Evolutionary conservation across 1,140 invertebrate species (phyloP).

Genomic region (Neodiprion lecontei): DNA sequence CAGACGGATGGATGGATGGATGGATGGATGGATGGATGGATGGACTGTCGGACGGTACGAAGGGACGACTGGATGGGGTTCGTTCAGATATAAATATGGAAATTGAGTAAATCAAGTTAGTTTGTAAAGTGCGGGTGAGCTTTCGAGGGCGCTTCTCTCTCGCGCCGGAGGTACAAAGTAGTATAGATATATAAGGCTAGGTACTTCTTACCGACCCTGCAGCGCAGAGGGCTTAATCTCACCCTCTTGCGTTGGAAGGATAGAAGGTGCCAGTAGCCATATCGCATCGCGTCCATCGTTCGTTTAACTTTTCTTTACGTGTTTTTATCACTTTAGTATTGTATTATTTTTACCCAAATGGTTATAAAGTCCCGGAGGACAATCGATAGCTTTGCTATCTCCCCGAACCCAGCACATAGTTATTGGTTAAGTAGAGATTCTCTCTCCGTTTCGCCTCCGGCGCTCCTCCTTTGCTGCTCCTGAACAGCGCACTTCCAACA

Average conservation of each 20-base stretch:
- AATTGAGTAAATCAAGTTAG: conserved; percentile 34
- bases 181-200: too few species aligned
- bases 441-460: neutral
- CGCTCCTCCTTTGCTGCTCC: too few species aligned
- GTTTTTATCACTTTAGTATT: neutral
- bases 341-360: neutral
- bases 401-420: too few species aligned
- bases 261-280: too few species aligned
- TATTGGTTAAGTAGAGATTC: neutral
- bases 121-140: conserved; percentile 27
- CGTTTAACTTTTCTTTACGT: neutral
- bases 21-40: conserved; percentile 24
- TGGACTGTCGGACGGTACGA: neutral
- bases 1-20: conserved; percentile 9
- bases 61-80: conserved; percentile 23
- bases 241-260: too few species aligned
- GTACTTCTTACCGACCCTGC: too few species aligned
- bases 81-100: conserved; percentile 33
- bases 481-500: too few species aligned
- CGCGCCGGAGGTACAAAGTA: neutral
- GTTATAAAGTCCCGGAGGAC: neutral
- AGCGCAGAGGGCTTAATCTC: too few species aligned
- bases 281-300: neutral
- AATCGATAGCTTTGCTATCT: neutral
- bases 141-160: conserved; percentile 19